These are phyloP conservation scores for Rutpela maculata DNA, from an alignment of 2,888 invertebrate species.

Conservation along the genomic window DNA sequence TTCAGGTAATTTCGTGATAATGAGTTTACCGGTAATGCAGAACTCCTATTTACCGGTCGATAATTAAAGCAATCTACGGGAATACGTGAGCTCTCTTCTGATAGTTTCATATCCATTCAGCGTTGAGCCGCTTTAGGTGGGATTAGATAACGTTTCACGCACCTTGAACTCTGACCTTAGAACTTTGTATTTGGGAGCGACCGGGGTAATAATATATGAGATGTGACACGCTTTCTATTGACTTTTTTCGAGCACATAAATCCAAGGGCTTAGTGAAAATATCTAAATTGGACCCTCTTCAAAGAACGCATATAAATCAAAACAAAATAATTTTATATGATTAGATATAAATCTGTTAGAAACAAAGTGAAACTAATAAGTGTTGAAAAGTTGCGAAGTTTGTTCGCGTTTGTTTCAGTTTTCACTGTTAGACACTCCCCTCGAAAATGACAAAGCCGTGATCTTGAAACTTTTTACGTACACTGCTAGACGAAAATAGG, in stretches of 20 bases:
- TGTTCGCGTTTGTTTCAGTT: too few relatives aligned
- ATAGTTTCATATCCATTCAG: conserved; percentile 52
- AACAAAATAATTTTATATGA: background rate
- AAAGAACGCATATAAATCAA: conserved; percentile 10
- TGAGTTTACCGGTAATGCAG: conserved; percentile 52
- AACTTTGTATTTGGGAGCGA: conserved; percentile 46
- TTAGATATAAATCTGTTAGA: conserved; percentile 5
- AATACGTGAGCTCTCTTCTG: conserved; percentile 47
- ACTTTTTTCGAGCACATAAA: conserved; percentile 32
- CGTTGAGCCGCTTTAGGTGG: conserved; percentile 47
- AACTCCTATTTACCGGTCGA: conserved; percentile 55
- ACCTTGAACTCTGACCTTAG: conserved; percentile 57
- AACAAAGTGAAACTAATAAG: background rate
- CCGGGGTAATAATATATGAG: conserved; percentile 23
- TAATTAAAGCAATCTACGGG: conserved; percentile 58
- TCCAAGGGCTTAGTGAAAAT: conserved; percentile 19
- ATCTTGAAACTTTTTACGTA: too few relatives aligned
- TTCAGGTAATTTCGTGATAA: conserved; percentile 48
- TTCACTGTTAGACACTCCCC: too few relatives aligned
- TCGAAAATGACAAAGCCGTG: too few relatives aligned
- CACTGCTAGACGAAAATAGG: too few relatives aligned
- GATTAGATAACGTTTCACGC: conserved; percentile 55
- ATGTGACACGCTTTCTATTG: conserved; percentile 32
- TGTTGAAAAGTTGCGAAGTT: background rate
- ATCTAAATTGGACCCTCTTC: conserved; percentile 16